These are phyloP conservation scores for Trachelus stipa DNA, from an alignment of 2,888 invertebrate genomes.

Conservation along the genomic window DNA sequence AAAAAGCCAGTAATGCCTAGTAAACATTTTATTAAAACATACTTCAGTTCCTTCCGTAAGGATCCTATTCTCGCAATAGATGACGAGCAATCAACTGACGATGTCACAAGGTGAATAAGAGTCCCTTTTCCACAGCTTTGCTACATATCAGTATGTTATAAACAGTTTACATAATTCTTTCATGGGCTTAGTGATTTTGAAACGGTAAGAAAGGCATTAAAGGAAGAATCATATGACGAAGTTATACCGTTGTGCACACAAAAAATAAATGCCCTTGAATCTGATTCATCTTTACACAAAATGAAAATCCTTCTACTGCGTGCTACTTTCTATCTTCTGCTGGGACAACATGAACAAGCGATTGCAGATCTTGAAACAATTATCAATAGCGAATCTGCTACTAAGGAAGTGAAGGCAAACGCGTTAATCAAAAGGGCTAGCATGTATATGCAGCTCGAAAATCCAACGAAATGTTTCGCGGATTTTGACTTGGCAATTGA, in stretches of 20 bases:
- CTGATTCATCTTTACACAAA: conserved; percentile 36
- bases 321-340: conserved; percentile 85
- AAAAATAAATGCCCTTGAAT: conserved; percentile 74
- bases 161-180: conserved; percentile 11
- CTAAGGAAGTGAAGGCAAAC: conserved; percentile 79
- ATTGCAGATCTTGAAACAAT: conserved; percentile 79
- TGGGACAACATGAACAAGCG: conserved; percentile 81
- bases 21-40: conserved; percentile 85
- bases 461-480: conserved; percentile 78
- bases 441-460: conserved; percentile 83
- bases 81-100: conserved; percentile 49
- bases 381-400: conserved; percentile 74
- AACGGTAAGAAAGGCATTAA: conserved; percentile 78
- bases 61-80: conserved; percentile 80
- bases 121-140: neutral
- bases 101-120: conserved; percentile 10
- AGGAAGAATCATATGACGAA: conserved; percentile 79
- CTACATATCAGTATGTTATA: neutral
- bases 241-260: conserved; percentile 84
- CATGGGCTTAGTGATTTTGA: conserved; percentile 72
- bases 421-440: conserved; percentile 91
- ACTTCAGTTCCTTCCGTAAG: conserved; percentile 87
- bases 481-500: conserved; percentile 84
- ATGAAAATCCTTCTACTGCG: conserved; percentile 83
- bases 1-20: conserved; percentile 85